A percentile compares a stretch with the other conserved stretches of the same genome.
phyloP scores from a whole-genome alignment of 1,140 invertebrate genomes.

The Eufriesea mexicana region DNA sequence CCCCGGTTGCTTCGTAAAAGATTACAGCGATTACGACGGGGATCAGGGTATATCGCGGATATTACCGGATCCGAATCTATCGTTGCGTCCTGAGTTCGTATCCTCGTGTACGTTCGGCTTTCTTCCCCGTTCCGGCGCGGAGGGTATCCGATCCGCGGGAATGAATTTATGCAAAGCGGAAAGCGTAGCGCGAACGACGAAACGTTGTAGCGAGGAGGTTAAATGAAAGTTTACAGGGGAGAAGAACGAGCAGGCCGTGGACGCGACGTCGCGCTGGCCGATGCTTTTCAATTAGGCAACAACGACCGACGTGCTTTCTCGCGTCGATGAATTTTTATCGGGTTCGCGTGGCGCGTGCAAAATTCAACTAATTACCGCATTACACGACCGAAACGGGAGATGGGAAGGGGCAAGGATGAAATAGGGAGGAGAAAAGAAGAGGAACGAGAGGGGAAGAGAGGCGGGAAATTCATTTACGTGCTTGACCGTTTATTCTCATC shows the following conservation, averaged over 20 bases:
- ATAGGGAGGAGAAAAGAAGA: not conserved
- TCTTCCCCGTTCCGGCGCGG: too few relatives aligned
- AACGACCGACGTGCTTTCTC: not conserved
- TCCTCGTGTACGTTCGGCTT: too few relatives aligned
- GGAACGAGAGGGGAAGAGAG: not conserved
- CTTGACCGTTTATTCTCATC: constrained; percentile 49
- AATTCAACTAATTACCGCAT: constrained; percentile 25
- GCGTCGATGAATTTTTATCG: constrained; percentile 28
- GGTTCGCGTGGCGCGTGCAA: not conserved
- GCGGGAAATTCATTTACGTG: constrained; percentile 39
- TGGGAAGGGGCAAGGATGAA: not conserved
- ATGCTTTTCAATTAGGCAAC: constrained; percentile 36
- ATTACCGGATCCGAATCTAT: too few relatives aligned
- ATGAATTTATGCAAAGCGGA: constrained; percentile 11
- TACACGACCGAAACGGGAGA: not conserved
- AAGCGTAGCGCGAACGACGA: not conserved
- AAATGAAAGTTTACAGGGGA: constrained; percentile 23
- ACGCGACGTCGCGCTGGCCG: not conserved
- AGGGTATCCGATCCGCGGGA: not conserved
- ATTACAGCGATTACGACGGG: not conserved
- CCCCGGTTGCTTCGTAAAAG: not conserved
- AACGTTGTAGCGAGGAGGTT: not conserved
- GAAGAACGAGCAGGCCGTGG: not conserved
- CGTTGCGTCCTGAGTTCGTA: too few relatives aligned
- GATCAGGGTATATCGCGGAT: not conserved